phyloP scores from a whole-genome alignment of 2,113 vertebrate species.

The Laticauda laticaudata region DNA sequence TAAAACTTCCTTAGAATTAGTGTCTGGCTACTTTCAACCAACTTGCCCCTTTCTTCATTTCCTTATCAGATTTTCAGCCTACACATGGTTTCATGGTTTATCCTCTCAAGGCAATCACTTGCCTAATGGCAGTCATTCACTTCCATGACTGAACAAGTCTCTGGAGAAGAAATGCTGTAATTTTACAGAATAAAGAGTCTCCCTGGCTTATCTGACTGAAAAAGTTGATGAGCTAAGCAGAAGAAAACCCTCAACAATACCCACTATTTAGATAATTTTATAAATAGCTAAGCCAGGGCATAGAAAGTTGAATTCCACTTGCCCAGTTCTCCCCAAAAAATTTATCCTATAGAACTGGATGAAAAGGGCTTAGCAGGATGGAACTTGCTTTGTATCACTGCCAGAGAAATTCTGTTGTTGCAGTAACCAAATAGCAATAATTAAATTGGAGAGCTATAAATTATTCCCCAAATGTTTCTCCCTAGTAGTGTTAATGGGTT shows the following conservation, averaged over 20 bases:
- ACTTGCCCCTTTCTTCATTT: not conserved
- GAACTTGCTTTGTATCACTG: not conserved
- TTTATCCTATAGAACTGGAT: not conserved
- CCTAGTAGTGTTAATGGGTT: conserved; percentile 7
- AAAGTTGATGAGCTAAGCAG: not conserved
- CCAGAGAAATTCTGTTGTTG: not conserved
- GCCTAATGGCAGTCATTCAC: not conserved
- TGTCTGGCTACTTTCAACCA: not conserved
- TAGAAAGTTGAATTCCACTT: not conserved
- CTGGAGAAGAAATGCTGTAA: not conserved
- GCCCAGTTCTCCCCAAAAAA: not conserved
- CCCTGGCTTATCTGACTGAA: not conserved
- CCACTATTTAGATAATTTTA: not conserved
- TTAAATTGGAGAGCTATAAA: not conserved
- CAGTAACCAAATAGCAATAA: not conserved
- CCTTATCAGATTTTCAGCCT: not conserved
- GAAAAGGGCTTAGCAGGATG: not conserved
- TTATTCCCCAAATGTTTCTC: not conserved
- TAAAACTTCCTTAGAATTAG: not conserved
- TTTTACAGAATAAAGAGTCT: not conserved
- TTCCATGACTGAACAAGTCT: not conserved
- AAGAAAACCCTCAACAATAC: not conserved
- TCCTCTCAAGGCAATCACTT: not conserved
- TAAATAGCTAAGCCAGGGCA: not conserved
- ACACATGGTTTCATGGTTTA: not conserved